Evolutionary conservation across 2,797 vertebrate species (phyloP).

Genomic region (Varecia variegata): DNA sequence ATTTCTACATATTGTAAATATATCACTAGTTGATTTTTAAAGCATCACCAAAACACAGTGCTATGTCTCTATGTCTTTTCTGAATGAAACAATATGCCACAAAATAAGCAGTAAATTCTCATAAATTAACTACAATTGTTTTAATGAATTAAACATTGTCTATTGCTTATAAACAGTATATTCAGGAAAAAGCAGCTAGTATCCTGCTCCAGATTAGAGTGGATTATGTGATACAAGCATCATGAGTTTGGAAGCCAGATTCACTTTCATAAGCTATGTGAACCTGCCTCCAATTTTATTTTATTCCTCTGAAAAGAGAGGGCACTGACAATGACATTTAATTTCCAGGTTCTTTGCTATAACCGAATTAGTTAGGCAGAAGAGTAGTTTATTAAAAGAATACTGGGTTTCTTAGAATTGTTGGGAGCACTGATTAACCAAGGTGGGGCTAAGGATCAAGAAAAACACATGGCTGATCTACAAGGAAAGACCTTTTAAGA

Average conservation of each 20-base stretch:
- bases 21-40: slow-evolving; percentile 15
- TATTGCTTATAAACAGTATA: not conserved
- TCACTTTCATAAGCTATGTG: not conserved
- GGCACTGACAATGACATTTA: not conserved
- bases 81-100: not conserved
- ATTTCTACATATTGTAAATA: not conserved
- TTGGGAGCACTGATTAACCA: not conserved
- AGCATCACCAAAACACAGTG: not conserved
- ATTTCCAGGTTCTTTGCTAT: not conserved
- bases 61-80: not conserved
- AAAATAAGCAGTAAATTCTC: not conserved
- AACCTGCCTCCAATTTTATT: not conserved
- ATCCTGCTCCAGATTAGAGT: not conserved
- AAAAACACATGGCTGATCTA: not conserved
- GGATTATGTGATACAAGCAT: not conserved
- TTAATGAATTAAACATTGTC: not conserved
- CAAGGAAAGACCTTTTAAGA: not conserved
- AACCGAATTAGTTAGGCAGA: not conserved
- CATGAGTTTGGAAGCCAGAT: not conserved
- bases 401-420: not conserved
- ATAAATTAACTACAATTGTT: not conserved
- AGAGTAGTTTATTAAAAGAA: not conserved
- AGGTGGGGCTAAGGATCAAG: not conserved
- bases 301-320: not conserved
- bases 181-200: not conserved